These are phyloP conservation scores for Bos indicus DNA, from an alignment of 2,113 vertebrate genomes.

Conservation along the genomic window DNA sequence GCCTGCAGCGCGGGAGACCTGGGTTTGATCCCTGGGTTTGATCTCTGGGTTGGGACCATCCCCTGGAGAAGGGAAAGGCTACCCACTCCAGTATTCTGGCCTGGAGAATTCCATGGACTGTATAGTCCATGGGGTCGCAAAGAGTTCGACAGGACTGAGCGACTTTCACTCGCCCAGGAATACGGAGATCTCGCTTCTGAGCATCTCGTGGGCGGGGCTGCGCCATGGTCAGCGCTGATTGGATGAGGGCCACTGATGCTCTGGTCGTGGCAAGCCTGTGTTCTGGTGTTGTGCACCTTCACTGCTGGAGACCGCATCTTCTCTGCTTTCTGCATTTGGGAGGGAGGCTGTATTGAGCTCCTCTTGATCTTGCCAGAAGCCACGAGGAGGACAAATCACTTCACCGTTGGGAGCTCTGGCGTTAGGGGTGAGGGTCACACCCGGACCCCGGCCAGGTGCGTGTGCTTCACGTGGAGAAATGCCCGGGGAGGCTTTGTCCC, in stretches of 20 bases:
- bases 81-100: neutral
- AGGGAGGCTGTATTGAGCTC: no score
- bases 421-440: no score
- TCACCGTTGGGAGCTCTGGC: neutral
- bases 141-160: rapidly evolving
- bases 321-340: neutral
- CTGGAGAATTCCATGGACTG: neutral
- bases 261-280: rapidly evolving
- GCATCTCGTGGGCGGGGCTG: neutral
- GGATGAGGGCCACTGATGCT: neutral
- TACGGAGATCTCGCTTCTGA: neutral
- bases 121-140: neutral
- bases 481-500: no score
- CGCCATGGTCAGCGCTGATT: neutral
- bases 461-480: neutral
- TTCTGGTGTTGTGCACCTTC: rapidly evolving
- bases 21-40: neutral
- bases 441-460: rapidly evolving
- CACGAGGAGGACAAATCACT: neutral
- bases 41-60: neutral
- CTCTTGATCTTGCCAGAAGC: neutral
- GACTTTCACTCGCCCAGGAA: neutral
- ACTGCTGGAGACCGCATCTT: neutral
- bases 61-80: neutral
- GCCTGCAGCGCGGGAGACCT: neutral